These are phyloP conservation scores for Cathartes aura DNA, from an alignment of 2,113 vertebrate genomes.

Conservation along the genomic window DNA sequence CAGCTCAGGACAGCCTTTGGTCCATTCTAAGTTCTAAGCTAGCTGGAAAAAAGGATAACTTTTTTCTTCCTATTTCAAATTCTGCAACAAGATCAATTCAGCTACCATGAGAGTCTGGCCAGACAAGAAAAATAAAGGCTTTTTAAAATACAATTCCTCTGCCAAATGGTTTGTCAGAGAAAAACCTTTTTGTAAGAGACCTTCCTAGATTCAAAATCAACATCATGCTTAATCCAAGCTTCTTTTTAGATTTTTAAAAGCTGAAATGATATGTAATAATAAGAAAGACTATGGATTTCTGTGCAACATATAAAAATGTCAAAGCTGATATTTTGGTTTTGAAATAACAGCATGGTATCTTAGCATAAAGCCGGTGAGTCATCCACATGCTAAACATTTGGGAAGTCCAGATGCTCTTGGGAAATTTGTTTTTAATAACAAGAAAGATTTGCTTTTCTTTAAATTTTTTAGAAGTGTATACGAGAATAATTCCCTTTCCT, in stretches of 20 bases:
- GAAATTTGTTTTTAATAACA: constrained; percentile 42
- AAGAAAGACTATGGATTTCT: constrained; percentile 11
- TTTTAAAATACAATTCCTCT: neutral
- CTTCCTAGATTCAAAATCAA: neutral
- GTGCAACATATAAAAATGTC: constrained; percentile 26
- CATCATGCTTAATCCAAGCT: neutral
- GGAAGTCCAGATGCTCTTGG: constrained; percentile 38
- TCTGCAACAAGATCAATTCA: neutral
- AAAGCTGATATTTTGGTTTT: constrained; percentile 42
- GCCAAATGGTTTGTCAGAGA: neutral
- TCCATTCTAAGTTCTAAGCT: neutral
- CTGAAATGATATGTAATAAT: neutral
- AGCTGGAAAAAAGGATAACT: neutral
- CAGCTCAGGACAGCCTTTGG: neutral
- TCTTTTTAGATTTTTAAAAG: constrained; percentile 21
- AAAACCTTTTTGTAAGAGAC: neutral
- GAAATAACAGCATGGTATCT: constrained; percentile 38
- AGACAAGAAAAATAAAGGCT: neutral
- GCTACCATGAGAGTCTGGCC: neutral
- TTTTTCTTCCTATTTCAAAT: neutral
- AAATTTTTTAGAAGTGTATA: neutral
- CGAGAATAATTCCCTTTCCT: neutral
- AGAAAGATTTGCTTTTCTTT: constrained; percentile 16
- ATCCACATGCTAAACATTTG: constrained; percentile 50
- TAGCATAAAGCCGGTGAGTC: constrained; percentile 52